Percentiles rank a stretch among this genome's conserved stretches.
Evolutionary conservation across 2,113 vertebrate genomes (phyloP).

Genomic region (Anoplopoma fimbria): DNA sequence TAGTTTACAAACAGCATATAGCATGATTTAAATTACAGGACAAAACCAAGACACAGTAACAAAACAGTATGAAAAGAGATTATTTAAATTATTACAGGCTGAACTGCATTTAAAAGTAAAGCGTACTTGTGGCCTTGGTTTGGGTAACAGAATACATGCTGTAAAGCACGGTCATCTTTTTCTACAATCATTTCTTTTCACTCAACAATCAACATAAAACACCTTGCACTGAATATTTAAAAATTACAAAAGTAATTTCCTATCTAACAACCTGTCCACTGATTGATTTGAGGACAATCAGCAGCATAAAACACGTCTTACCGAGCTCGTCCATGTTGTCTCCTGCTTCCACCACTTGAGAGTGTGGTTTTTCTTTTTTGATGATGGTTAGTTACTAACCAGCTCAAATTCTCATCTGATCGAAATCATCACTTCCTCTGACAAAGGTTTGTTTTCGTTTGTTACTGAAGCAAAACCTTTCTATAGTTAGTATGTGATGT

Average conservation of each 20-base stretch:
- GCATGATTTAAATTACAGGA: neutral
- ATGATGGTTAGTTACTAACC: slow-evolving; percentile 47
- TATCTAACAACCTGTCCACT: neutral
- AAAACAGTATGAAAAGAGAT: neutral
- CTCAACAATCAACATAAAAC: neutral
- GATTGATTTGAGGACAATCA: neutral
- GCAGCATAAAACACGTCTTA: slow-evolving; percentile 51
- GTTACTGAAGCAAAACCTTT: neutral
- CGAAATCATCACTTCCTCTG: slow-evolving; percentile 63
- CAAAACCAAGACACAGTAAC: neutral
- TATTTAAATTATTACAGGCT: neutral
- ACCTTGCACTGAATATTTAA: neutral
- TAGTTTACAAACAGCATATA: neutral
- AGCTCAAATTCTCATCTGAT: neutral
- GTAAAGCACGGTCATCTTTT: neutral
- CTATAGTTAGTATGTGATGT: neutral
- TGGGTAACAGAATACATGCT: neutral
- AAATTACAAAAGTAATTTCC: neutral
- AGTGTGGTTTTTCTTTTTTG: neutral
- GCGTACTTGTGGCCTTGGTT: neutral
- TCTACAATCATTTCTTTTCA: neutral
- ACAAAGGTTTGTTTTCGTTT: neutral
- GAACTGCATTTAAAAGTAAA: neutral
- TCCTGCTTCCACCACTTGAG: slow-evolving; percentile 21
- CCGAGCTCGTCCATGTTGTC: slow-evolving; percentile 78